Evolutionary conservation across 2,888 invertebrate species (phyloP).

Genomic region (Deilephila porcellus): DNA sequence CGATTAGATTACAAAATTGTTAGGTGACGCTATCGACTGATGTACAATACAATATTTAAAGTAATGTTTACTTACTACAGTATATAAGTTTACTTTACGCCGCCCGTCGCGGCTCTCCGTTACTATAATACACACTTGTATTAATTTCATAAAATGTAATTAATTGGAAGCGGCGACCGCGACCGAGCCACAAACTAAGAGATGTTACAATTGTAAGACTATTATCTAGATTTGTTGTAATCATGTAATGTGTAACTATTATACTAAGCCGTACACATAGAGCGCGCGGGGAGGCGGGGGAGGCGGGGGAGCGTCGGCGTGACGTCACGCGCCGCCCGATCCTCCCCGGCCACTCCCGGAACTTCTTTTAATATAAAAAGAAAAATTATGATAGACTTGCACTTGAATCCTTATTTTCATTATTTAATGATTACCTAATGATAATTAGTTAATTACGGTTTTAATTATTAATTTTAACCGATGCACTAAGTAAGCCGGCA

Average conservation of each 20-base stretch:
- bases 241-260: constrained; percentile 72
- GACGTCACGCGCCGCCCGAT: constrained; percentile 43
- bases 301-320: constrained; percentile 44
- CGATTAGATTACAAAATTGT: constrained; percentile 82
- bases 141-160: constrained; percentile 82
- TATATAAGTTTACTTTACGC: constrained; percentile 80
- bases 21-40: constrained; percentile 82
- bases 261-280: constrained; percentile 71
- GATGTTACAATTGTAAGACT: constrained; percentile 81
- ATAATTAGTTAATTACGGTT: constrained; percentile 86
- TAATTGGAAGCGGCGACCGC: constrained; percentile 77
- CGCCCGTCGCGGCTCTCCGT: constrained; percentile 63
- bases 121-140: constrained; percentile 76
- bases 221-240: constrained; percentile 83
- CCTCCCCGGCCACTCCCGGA: constrained; percentile 68
- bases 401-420: constrained; percentile 80
- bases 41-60: constrained; percentile 80
- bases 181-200: constrained; percentile 75
- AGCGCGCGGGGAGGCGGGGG: constrained; percentile 50
- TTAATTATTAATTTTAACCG: constrained; percentile 83
- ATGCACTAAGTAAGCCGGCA: constrained; percentile 79
- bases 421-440: constrained; percentile 76
- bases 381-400: constrained; percentile 84
- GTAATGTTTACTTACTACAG: constrained; percentile 82
- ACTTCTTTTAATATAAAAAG: constrained; percentile 77